Evolutionary conservation across 2,797 vertebrate genomes (phyloP).

Genomic region (Mareca strepera): DNA sequence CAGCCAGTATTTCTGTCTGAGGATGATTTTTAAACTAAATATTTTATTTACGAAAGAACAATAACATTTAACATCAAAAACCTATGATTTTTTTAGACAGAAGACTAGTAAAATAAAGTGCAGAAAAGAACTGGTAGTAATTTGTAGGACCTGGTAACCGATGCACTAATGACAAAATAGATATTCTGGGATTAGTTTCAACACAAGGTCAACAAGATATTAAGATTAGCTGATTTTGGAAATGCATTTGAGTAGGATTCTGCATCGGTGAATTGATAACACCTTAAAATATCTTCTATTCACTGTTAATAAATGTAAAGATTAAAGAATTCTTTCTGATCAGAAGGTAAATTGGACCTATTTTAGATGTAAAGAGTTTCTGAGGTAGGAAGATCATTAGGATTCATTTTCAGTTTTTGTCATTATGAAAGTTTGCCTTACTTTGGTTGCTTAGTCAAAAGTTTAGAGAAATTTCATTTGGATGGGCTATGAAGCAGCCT

Average conservation of each 20-base stretch:
- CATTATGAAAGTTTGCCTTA: neutral
- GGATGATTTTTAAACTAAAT: neutral
- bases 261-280: neutral
- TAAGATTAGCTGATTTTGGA: neutral
- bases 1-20: neutral
- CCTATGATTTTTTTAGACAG: neutral
- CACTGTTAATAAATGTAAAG: neutral
- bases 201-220: neutral
- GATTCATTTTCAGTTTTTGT: neutral
- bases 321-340: neutral
- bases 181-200: neutral
- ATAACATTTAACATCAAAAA: neutral
- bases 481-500: neutral
- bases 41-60: neutral
- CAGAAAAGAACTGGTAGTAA: neutral
- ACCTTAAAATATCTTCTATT: neutral
- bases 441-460: neutral
- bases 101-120: neutral
- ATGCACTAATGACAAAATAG: neutral
- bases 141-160: neutral
- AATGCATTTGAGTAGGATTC: neutral
- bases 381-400: neutral
- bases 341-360: neutral
- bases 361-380: neutral
- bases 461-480: neutral